Percentiles rank a stretch among this genome's conserved stretches.
These are phyloP conservation scores for Zaprionus obscuricornis DNA, from an alignment of 2,888 invertebrate species.

Conservation along the genomic window DNA sequence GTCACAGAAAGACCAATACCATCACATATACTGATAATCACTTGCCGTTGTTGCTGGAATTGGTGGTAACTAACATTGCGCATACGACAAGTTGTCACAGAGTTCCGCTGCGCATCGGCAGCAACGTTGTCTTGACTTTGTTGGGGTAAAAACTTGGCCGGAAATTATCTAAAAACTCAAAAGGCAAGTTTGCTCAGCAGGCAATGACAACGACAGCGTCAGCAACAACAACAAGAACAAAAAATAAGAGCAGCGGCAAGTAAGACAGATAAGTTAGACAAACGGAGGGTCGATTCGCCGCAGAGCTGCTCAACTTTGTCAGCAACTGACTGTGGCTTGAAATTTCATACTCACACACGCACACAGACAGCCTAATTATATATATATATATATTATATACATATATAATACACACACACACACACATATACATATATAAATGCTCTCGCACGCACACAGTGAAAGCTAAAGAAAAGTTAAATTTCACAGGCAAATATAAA, in stretches of 20 bases:
- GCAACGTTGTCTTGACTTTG: constrained; percentile 51
- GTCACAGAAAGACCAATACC: too few species aligned
- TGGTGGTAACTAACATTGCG: constrained; percentile 65
- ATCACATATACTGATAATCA: constrained; percentile 8
- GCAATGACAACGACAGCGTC: constrained; percentile 1
- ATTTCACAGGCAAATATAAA: constrained; percentile 73
- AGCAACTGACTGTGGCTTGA: constrained; percentile 49
- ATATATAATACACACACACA: constrained; percentile 32
- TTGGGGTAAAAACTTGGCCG: constrained; percentile 68
- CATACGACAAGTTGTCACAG: constrained; percentile 65
- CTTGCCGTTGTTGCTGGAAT: constrained; percentile 66
- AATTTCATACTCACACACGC: constrained; percentile 17
- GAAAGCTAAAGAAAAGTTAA: constrained; percentile 36
- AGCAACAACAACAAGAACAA: too few species aligned
- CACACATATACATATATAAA: constrained; percentile 27
- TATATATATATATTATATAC: too few species aligned
- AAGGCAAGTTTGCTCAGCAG: constrained; percentile 30
- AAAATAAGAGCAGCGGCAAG: not conserved
- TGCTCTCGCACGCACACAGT: not conserved
- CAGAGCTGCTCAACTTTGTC: constrained; percentile 65
- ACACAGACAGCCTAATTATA: constrained; percentile 32
- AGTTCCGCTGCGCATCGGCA: constrained; percentile 65
- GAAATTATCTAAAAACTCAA: constrained; percentile 64
- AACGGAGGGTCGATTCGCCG: constrained; percentile 64
- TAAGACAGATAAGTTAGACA: constrained; percentile 11